A percentile compares a stretch with the other conserved stretches of the same genome.
Conservation (phyloP, 2,113 vertebrate genomes). For the Xenopus tropicalis region DNA sequence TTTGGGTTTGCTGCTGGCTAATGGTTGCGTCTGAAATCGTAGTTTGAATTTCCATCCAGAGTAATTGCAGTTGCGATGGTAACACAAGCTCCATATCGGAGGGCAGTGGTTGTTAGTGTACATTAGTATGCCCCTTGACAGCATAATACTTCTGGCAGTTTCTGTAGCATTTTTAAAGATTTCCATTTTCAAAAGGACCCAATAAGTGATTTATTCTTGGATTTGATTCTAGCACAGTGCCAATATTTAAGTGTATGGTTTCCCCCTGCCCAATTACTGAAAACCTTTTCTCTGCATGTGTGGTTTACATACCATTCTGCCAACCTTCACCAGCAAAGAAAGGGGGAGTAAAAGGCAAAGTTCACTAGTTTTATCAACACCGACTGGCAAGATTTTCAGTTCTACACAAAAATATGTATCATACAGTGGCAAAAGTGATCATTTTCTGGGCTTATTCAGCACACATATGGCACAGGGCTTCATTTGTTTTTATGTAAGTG, state of each 20-base stretch:
- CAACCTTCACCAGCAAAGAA: slow-evolving; percentile 1
- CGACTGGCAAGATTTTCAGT: slow-evolving; percentile 46
- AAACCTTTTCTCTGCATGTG: background rate
- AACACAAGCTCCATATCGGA: background rate
- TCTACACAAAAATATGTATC: slow-evolving; percentile 16
- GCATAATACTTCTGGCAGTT: slow-evolving; percentile 73
- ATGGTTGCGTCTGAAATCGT: slow-evolving; percentile 81
- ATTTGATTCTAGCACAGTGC: slow-evolving; percentile 58
- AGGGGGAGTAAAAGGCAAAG: slow-evolving; percentile 56
- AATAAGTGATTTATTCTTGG: slow-evolving; percentile 61
- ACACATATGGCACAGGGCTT: slow-evolving; percentile 52
- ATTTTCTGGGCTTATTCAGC: slow-evolving; percentile 48
- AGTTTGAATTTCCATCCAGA: slow-evolving; percentile 44
- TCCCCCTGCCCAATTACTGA: slow-evolving; percentile 30
- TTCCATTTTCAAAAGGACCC: slow-evolving; percentile 63
- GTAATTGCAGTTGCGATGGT: background rate
- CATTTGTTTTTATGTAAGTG: background rate
- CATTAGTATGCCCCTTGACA: slow-evolving; percentile 49
- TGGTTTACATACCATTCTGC: too few species aligned
- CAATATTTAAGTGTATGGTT: slow-evolving; percentile 76
- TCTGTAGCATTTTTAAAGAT: slow-evolving; percentile 63
- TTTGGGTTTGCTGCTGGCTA: slow-evolving; percentile 82
- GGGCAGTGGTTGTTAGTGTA: slow-evolving; percentile 42
- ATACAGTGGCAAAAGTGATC: slow-evolving; percentile 37
- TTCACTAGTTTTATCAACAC: slow-evolving; percentile 51